Conservation (phyloP, 2,113 vertebrate species). For the Sapayoa aenigma region DNA sequence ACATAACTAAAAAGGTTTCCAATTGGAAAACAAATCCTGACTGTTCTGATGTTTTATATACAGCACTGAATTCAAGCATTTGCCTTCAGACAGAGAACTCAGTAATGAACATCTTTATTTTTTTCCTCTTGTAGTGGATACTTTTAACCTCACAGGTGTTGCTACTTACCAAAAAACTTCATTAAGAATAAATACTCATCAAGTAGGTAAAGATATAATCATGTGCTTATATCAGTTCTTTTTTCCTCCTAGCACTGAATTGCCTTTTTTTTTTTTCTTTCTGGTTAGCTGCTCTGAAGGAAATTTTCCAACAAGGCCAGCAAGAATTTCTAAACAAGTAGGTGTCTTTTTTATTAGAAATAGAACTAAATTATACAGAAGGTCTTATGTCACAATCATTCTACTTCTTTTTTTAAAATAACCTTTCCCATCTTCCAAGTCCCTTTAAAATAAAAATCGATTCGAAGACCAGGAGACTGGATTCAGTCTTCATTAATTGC, state of each 20-base stretch:
- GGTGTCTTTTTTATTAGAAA: neutral
- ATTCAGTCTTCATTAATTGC: slow-evolving; percentile 4
- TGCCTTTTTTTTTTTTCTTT: neutral
- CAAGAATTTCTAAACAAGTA: neutral
- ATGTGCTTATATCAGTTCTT: neutral
- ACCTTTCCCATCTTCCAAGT: neutral
- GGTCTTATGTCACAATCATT: neutral
- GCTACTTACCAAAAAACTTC: neutral
- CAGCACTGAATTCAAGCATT: neutral
- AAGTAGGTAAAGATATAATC: neutral
- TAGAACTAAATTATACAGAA: neutral
- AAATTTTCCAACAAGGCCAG: neutral
- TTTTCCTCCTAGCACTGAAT: neutral
- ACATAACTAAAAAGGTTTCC: neutral
- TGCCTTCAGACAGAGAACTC: neutral
- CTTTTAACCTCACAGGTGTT: neutral
- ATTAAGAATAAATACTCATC: neutral
- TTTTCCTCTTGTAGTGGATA: neutral
- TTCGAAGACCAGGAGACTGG: neutral
- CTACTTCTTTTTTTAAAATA: neutral
- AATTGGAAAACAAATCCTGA: neutral
- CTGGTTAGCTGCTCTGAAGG: neutral
- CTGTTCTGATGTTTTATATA: neutral
- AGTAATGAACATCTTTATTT: neutral
- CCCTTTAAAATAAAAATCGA: neutral